These are phyloP conservation scores for Patella vulgata DNA, from an alignment of 1,140 invertebrate genomes.

Conservation along the genomic window DNA sequence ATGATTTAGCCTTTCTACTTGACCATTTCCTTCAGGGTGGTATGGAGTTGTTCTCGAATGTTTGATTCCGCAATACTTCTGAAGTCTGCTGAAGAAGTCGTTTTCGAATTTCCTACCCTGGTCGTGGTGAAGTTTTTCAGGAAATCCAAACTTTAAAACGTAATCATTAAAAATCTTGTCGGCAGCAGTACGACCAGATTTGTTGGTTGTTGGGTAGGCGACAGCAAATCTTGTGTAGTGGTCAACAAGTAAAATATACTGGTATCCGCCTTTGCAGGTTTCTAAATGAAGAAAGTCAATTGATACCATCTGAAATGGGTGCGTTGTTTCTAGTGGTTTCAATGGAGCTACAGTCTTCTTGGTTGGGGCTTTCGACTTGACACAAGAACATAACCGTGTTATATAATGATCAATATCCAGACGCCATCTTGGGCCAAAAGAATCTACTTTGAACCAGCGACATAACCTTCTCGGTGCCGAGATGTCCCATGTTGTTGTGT, in stretches of 20 bases:
- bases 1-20: conserved; percentile 17
- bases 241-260: conserved; percentile 45
- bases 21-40: conserved; percentile 13
- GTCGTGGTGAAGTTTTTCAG: conserved; percentile 14
- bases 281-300: conserved; percentile 34
- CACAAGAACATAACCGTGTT: conserved; percentile 5
- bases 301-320: conserved; percentile 30
- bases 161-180: conserved; percentile 31
- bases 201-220: conserved; percentile 28
- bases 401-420: conserved; percentile 19
- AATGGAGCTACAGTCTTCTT: conserved; percentile 7
- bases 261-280: conserved; percentile 21
- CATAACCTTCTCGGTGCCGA: conserved; percentile 18
- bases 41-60: conserved; percentile 15
- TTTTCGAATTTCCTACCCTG: conserved; percentile 19
- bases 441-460: conserved; percentile 18
- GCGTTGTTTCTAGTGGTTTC: conserved; percentile 17
- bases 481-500: conserved; percentile 30
- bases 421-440: conserved; percentile 27
- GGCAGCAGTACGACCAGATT: conserved; percentile 22
- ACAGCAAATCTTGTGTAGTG: conserved; percentile 40
- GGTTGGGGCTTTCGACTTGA: conserved; percentile 13
- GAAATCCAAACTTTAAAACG: conserved; percentile 32
- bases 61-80: conserved; percentile 1
- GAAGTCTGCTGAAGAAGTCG: conserved; percentile 9